These are phyloP conservation scores for Conus canariensis DNA, from an alignment of 2,888 invertebrate genomes.

Conservation along the genomic window DNA sequence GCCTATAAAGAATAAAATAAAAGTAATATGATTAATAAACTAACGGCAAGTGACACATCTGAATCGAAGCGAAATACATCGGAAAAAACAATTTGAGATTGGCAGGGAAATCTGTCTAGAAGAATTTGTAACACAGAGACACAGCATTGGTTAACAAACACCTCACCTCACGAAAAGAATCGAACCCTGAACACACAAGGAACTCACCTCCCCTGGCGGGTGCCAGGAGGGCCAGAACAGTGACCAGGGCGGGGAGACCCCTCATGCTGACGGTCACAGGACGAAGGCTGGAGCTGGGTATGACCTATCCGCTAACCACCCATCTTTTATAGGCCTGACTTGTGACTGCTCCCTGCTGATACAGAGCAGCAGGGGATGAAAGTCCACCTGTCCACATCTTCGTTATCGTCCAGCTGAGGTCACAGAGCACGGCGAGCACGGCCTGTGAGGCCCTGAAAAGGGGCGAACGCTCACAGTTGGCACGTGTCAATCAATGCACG, in stretches of 20 bases:
- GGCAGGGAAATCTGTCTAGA: too few relatives aligned
- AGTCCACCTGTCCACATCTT: neutral
- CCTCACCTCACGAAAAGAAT: neutral
- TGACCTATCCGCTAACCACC: neutral
- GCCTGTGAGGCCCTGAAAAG: too few relatives aligned
- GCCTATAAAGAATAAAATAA: neutral
- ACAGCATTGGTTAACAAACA: neutral
- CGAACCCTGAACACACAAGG: neutral
- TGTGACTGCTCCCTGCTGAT: neutral
- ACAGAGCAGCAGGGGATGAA: neutral
- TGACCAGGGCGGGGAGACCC: slow-evolving; percentile 30
- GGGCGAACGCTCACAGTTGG: too few relatives aligned
- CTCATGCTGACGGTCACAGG: slow-evolving; percentile 29
- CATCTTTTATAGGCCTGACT: neutral
- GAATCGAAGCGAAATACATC: too few relatives aligned
- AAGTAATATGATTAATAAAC: too few relatives aligned
- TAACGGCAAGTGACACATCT: too few relatives aligned
- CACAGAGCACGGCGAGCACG: too few relatives aligned
- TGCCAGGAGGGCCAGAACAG: slow-evolving; percentile 19
- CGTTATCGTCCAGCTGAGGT: neutral
- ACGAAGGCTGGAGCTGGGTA: neutral
- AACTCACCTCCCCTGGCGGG: slow-evolving; percentile 25
- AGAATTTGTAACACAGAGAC: neutral
- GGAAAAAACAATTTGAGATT: too few relatives aligned
- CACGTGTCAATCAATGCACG: too few relatives aligned